Conservation (phyloP, 2,888 invertebrate genomes). For the Rhamnusium bicolor region DNA sequence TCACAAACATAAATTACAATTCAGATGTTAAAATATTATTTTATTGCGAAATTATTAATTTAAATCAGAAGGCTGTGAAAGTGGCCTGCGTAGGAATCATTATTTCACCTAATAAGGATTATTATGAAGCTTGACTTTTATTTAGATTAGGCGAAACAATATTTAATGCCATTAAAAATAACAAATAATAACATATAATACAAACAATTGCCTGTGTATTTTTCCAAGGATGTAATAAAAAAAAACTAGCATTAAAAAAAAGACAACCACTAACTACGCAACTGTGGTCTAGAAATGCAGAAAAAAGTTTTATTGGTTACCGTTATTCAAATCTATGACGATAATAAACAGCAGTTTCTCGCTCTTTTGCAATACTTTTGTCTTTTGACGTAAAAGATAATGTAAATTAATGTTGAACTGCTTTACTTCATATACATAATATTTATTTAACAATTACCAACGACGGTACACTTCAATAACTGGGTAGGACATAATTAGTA, state of each 20-base stretch:
- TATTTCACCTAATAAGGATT: neutral
- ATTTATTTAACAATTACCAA: no score
- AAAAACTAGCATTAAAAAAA: neutral
- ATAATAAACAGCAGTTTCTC: conserved; percentile 12
- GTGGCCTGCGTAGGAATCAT: neutral
- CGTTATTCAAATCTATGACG: neutral
- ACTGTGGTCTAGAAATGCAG: conserved; percentile 2
- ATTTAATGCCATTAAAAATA: neutral
- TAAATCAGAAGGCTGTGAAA: conserved; percentile 12
- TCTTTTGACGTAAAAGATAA: neutral
- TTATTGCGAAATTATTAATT: conserved; percentile 21
- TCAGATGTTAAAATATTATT: conserved; percentile 12
- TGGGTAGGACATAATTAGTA: no score
- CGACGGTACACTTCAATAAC: no score
- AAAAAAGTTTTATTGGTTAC: neutral
- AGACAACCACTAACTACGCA: conserved; percentile 9
- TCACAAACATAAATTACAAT: no score
- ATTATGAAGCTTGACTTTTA: neutral
- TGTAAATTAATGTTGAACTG: neutral
- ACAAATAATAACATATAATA: neutral
- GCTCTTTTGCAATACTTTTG: neutral
- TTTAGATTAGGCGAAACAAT: neutral
- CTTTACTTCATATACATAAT: no score
- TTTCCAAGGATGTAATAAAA: conserved; percentile 6
- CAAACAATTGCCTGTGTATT: neutral